A percentile compares a stretch with the other conserved stretches of the same genome.
These are phyloP conservation scores for Gallinago media DNA, from an alignment of 2,113 vertebrate species.

Conservation along the genomic window DNA sequence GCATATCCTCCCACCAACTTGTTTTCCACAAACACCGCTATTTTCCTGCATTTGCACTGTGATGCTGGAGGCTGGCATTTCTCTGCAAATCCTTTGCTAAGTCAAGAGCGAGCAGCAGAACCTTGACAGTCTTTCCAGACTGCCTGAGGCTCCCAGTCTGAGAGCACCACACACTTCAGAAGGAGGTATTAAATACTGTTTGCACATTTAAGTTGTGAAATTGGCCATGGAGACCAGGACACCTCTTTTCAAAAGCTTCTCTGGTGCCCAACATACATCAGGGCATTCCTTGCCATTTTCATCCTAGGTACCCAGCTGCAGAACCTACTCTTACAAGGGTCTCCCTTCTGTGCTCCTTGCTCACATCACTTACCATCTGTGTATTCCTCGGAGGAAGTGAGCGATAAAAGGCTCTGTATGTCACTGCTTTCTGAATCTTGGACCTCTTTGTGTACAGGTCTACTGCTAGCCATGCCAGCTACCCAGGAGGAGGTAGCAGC, in stretches of 20 bases:
- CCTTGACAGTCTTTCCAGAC: neutral
- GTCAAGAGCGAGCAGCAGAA: neutral
- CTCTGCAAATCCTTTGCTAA: neutral
- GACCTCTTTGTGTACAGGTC: conserved; percentile 78
- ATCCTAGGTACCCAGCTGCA: neutral
- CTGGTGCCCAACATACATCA: neutral
- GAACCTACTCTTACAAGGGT: neutral
- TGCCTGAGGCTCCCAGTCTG: neutral
- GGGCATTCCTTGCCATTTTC: neutral
- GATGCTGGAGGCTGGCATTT: neutral
- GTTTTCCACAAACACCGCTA: neutral
- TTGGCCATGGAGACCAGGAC: neutral
- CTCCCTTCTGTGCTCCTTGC: neutral
- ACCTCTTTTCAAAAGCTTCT: neutral
- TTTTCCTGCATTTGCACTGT: neutral
- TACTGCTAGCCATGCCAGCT: conserved; percentile 82
- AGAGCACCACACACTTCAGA: accelerated
- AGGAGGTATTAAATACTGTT: neutral
- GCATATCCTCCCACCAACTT: neutral
- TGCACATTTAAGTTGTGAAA: neutral
- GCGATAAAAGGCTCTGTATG: conserved; percentile 95
- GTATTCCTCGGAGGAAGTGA: conserved; percentile 90
- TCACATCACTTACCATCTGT: conserved; percentile 87
- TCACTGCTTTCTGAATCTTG: conserved; percentile 93
- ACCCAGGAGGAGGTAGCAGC: conserved; percentile 87